Base-by-base conservation (phyloP, 2,888 invertebrate genomes). In the Brachynemurus nebulosus region DNA sequence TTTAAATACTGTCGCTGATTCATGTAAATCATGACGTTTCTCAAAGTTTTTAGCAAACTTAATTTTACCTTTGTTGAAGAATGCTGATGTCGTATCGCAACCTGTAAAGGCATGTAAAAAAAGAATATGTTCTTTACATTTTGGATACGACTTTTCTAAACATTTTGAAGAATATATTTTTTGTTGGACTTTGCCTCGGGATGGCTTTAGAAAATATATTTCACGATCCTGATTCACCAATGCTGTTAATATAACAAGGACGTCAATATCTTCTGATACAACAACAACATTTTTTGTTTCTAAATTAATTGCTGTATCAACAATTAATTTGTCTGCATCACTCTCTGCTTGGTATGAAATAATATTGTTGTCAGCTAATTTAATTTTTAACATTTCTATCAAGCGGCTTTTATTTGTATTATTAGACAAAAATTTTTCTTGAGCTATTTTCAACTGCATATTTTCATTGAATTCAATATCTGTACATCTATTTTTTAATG, bases 171-270 rank as follows among this genome's bases (percentile, higher is more conserved):
- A 48, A 23, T 39, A 47, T 20, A 21, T 27, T 47, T 35, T 47
- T 40, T 47, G 46, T 20, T 25, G 20, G 14, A 43, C 30, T 46
- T 47, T 47, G 17, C 49, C 44, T 40, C 33, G 35, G 2, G 46
- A n/a, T 48, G 44, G 40, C 36, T 48, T 44, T 48, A 2, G 40
- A 44, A 42, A 48, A 43, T 46, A 48, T 43, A 43, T 45, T 45
- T 40, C 40, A 36, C 38, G 19, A 12, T 48, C 43, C 14, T 21
- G 21, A 44, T 36, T 20, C 33, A 27, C 21, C 23, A 45, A 35
- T 14, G 45, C 43, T 30, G 41, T 48, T 37, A 45, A 43, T 60
- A 42, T 60, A 64, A 48, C 52, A 63, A 3, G 44, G 12, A 35
- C 51, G 18, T 50, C 50, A 7, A 43, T 33, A 46, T 48, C 44